Evolutionary conservation across 2,888 invertebrate species (phyloP), one percentile per base, ranked within the genome.

Genomic region (Malachius bipustulatus): DNA sequence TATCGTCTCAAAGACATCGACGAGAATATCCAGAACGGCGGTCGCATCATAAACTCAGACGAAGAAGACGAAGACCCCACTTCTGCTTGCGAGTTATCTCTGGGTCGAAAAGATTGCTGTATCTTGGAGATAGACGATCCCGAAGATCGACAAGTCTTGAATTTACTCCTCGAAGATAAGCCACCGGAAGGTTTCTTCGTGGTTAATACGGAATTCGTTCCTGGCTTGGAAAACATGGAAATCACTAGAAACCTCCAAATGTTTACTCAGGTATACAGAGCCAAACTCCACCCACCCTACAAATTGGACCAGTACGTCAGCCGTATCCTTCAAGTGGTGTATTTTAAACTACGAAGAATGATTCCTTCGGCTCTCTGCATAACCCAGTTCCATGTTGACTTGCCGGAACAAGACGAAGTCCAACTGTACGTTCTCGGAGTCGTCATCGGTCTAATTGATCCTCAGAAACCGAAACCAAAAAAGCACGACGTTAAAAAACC

Each of bases 301-400:
- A 56, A 58, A 42, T 56, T 65, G 36, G 62, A 62, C 37, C 58
- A 59, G 40, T 69, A 71, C 50, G 70, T 72, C 46, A 65, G 68
- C 41, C 69, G 73, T 46, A 65, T 78, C 34, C 56, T 79, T 15
- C 73, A 81, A 69, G 78, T 81, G 41, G 77, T 91, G 32, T 84
- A 80, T 54, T 93, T 91, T 64, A 94, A 93, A 64, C 67, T 94
- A 49, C 71, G 93, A 8, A 71, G 83, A 9, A 77, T 90, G 76
- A 77, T 80, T 41, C 93, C 93, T 0, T 88, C 87, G 59, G 84
- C 87, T 10, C 66, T 94, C 11, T 80, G 82, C 43, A 77, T 84
- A 56, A 65, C 91, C 16, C 70, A 76, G 49, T 88, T 91, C 60
- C 74, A 81, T 41, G 71, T 93, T 1, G 87, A 88, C 47, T 68